These are phyloP conservation scores for Hybos culiciformis DNA, from an alignment of 2,888 invertebrate genomes.

Conservation along the genomic window DNA sequence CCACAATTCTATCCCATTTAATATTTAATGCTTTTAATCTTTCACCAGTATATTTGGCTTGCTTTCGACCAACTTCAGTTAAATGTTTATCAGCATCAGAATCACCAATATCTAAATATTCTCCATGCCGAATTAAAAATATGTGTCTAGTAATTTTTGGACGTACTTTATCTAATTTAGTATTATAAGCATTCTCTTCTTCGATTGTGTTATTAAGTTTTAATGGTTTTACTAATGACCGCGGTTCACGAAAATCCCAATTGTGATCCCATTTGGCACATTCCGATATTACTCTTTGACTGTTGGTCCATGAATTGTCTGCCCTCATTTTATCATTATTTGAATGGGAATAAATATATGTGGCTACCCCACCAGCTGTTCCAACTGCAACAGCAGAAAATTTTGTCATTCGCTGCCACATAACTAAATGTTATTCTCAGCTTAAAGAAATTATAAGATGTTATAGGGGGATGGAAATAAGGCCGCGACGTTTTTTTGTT, in stretches of 20 bases:
- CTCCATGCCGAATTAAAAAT: conserved; percentile 87
- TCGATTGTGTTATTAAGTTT: conserved; percentile 35
- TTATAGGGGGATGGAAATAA: too few species aligned
- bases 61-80: conserved; percentile 66
- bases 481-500: too few species aligned
- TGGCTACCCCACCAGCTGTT: conserved; percentile 49
- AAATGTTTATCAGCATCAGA: conserved; percentile 60
- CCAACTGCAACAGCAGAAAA: conserved; percentile 41
- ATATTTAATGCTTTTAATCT: conserved; percentile 63
- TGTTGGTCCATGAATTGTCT: conserved; percentile 54
- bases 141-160: conserved; percentile 53
- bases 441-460: too few species aligned
- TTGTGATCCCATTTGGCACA: conserved; percentile 68
- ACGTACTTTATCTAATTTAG: conserved; percentile 47
- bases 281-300: conserved; percentile 17
- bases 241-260: conserved; percentile 80
- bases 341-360: conserved; percentile 43
- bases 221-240: conserved; percentile 50
- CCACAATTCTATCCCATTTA: conserved; percentile 65
- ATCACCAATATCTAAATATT: conserved; percentile 65
- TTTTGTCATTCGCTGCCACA: conserved; percentile 19
- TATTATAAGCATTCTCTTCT: conserved; percentile 55
- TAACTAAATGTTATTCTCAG: too few species aligned
- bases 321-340: conserved; percentile 38
- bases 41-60: conserved; percentile 75